phyloP scores from a whole-genome alignment of 2,113 vertebrate species.

The Catagonus wagneri region DNA sequence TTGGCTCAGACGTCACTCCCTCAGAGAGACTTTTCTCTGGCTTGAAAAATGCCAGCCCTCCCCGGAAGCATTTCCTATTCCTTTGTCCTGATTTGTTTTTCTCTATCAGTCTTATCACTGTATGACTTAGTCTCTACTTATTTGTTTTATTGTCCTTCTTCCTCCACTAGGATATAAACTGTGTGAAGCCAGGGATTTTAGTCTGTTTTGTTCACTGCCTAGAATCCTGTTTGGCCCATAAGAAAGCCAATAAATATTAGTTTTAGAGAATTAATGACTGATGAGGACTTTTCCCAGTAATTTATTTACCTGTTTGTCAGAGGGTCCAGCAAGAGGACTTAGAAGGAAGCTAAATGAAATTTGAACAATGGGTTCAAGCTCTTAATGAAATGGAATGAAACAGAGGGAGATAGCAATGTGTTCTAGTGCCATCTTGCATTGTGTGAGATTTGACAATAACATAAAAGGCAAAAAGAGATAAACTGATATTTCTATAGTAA shows the following conservation, averaged over 20 bases:
- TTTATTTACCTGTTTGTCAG: slow-evolving; percentile 15
- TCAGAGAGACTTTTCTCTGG: neutral
- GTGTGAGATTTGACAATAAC: neutral
- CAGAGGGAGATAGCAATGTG: neutral
- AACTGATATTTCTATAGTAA: neutral
- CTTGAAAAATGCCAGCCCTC: neutral
- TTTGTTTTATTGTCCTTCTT: neutral
- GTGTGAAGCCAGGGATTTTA: neutral
- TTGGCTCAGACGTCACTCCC: neutral
- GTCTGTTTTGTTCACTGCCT: neutral
- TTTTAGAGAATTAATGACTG: neutral
- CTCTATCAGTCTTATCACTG: neutral
- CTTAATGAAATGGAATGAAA: neutral
- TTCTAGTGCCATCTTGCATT: neutral
- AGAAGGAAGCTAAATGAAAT: slow-evolving; percentile 23
- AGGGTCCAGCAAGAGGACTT: neutral
- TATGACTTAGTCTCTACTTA: neutral
- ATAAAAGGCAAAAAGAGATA: neutral
- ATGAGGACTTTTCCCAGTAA: neutral
- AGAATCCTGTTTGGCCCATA: neutral
- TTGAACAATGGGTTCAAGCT: neutral
- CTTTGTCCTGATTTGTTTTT: neutral
- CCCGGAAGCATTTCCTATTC: neutral
- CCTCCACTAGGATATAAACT: neutral
- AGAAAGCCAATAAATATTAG: neutral